Evolutionary conservation across 2,888 invertebrate genomes (phyloP).

Genomic region (Metalampra italica): DNA sequence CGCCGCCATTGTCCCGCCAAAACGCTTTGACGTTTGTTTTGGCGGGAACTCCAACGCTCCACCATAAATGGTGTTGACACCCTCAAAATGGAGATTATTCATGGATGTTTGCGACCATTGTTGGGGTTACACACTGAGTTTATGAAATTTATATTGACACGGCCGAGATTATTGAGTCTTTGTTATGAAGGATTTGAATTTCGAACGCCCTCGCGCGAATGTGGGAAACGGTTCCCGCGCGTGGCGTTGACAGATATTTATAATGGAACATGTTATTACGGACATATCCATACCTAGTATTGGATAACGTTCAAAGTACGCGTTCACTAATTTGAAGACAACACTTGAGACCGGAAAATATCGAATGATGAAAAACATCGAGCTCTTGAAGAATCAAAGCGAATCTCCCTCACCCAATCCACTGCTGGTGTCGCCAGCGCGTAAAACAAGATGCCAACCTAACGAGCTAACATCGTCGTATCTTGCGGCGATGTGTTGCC

Average conservation of each 20-base stretch:
- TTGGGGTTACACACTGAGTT: constrained; percentile 61
- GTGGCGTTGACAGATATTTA: constrained; percentile 68
- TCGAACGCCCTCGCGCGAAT: constrained; percentile 42
- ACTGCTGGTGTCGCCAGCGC: constrained; percentile 39
- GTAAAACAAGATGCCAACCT: constrained; percentile 54
- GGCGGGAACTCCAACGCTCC: constrained; percentile 53
- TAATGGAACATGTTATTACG: constrained; percentile 30
- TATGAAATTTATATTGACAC: constrained; percentile 75
- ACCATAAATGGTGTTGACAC: constrained; percentile 67
- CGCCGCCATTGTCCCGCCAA: constrained; percentile 48
- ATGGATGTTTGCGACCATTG: constrained; percentile 70
- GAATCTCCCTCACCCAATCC: constrained; percentile 41
- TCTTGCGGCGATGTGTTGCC: constrained; percentile 33
- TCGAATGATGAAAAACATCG: constrained; percentile 43
- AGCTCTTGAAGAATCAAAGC: constrained; percentile 56
- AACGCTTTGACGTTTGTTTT: constrained; percentile 64
- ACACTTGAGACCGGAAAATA: constrained; percentile 41
- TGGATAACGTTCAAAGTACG: constrained; percentile 1
- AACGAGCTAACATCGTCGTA: constrained; percentile 55
- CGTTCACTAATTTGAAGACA: constrained; percentile 56
- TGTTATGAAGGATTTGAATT: constrained; percentile 68
- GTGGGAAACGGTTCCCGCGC: constrained; percentile 48
- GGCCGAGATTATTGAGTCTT: constrained; percentile 68
- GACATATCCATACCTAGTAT: background rate
- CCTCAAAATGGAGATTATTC: constrained; percentile 74